phyloP scores from a whole-genome alignment of 2,797 vertebrate species.

The Melanotaenia parkinsoni region DNA sequence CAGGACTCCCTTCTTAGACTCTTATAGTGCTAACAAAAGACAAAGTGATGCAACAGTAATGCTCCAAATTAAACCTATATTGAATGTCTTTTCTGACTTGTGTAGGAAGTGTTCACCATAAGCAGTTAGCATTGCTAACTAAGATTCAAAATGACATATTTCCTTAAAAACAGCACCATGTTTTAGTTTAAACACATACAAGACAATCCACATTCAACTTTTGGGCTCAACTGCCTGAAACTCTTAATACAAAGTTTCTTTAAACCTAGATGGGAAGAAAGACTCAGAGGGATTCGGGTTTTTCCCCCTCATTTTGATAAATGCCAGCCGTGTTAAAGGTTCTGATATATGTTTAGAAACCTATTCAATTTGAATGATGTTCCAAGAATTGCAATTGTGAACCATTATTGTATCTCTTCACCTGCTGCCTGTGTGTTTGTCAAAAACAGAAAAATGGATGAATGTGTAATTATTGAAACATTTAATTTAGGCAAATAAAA shows the following conservation, averaged over 20 bases:
- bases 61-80: neutral
- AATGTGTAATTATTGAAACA: neutral
- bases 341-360: no score
- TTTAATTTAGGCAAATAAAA: slow-evolving; percentile 20
- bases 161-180: neutral
- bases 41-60: neutral
- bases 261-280: neutral
- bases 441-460: slow-evolving; percentile 19
- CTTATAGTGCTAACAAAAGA: neutral
- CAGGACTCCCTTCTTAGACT: neutral
- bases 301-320: neutral
- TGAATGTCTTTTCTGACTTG: neutral
- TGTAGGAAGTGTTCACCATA: neutral
- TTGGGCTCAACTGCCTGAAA: neutral
- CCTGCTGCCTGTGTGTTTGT: slow-evolving; percentile 22
- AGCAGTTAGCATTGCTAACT: no score
- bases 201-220: neutral
- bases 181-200: neutral
- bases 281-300: neutral
- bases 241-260: neutral
- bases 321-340: neutral
- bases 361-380: neutral
- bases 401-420: slow-evolving; percentile 29
- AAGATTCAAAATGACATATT: neutral
- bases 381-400: slow-evolving; percentile 25